Evolutionary conservation across 2,888 invertebrate species (phyloP), one percentile per base, ranked within the genome.

Genomic region (Luperina testacea): DNA sequence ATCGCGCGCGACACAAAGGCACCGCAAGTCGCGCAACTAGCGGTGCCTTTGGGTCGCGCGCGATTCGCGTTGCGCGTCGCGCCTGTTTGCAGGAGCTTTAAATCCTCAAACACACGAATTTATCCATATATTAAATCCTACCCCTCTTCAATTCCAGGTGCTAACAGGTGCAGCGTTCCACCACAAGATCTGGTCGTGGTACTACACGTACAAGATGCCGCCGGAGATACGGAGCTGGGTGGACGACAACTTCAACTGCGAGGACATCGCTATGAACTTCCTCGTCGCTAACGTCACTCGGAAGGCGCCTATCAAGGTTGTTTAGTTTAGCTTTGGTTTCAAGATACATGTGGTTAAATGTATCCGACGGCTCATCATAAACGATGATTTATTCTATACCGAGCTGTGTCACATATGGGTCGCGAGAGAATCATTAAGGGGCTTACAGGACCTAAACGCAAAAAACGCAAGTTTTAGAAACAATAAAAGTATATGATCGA

Each of bases 241-340:
- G 0, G 99, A 99, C 93, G 98, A 98, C 27, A 98, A 98, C 92
- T 99, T 99, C 98, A 99, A 99, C 95, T 99, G 99, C 93, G 99
- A 99, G 94, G 99, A 99, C 93, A 99, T 99, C 89, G 99, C 99
- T 1, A 99, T 99, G 99, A 99, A 99, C 95, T 99, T 99, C 95
- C 97, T 99, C 8, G 98, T 99, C 53, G 98, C 99, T 4, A 99
- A 99, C 93, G 96, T 98, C 32, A 99, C 99, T 0, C 98, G 98
- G 89, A 99, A 99, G 96, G 98, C 99, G 2, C 99, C 99, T 0
- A 99, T 99, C 77, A 99, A 99, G 97, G 98, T 98, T 92, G 27
- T n/a, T 63, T 77, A 38, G 20, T 9, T 57, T 20, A 24, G 15
- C 15, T 75, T 38, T 59, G 8, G 17, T 17, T 2, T 45, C 13